phyloP scores from a whole-genome alignment of 2,113 vertebrate genomes.

The Picathartes gymnocephalus region DNA sequence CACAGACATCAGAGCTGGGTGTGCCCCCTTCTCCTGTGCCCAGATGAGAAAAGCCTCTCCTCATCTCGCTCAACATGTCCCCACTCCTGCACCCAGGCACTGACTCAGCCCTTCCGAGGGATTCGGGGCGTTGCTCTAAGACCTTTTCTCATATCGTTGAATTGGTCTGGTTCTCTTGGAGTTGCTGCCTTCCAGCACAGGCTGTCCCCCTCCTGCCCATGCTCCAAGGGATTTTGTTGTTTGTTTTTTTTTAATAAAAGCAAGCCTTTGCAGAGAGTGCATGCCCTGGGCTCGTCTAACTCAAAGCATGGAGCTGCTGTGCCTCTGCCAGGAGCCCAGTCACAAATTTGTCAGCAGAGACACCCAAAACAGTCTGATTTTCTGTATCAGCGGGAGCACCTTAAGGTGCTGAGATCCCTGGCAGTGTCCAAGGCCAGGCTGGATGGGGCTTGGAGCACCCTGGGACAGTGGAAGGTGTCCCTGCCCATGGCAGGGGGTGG shows the following conservation, averaged over 20 bases:
- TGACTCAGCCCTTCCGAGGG: neutral
- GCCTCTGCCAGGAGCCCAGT: neutral
- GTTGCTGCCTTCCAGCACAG: neutral
- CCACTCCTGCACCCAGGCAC: neutral
- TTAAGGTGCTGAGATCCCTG: neutral
- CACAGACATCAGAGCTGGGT: neutral
- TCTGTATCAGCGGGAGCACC: neutral
- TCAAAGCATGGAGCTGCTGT: neutral
- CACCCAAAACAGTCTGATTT: neutral
- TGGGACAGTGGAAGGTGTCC: fast-evolving
- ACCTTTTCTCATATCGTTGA: neutral
- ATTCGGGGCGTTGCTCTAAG: neutral
- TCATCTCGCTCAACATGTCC: neutral
- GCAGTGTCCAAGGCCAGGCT: neutral
- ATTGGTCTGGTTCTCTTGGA: fast-evolving
- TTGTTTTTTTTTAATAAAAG: neutral
- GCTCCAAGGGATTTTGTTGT: neutral
- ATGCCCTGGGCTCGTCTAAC: too few relatives aligned
- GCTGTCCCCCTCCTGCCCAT: neutral
- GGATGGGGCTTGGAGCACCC: fast-evolving
- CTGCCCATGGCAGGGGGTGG: neutral
- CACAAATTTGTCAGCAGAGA: neutral
- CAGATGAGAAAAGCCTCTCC: neutral
- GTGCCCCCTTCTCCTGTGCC: neutral
- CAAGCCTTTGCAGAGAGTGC: neutral